These are phyloP conservation scores for Platygyra sinensis DNA, from an alignment of 64 coral and sea anemone species.

Conservation along the genomic window DNA sequence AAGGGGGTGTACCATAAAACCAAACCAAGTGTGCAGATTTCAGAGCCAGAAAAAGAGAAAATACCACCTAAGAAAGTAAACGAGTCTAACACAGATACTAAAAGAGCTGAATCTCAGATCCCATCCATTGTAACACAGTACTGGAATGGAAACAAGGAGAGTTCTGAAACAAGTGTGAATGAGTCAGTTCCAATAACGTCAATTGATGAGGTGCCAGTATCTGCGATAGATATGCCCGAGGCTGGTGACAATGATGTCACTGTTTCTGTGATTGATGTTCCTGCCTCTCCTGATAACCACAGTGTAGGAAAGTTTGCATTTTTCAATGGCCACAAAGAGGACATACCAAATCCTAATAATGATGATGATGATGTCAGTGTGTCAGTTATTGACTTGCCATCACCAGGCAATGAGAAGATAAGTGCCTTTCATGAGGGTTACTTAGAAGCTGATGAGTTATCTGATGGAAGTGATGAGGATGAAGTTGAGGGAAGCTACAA, in stretches of 20 bases:
- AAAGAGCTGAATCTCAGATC: background rate
- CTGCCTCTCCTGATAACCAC: conserved; percentile 24
- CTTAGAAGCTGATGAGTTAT: conserved; percentile 32
- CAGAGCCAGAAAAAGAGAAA: background rate
- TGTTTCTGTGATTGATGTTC: conserved; percentile 72
- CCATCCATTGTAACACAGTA: background rate
- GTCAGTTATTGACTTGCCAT: conserved; percentile 46
- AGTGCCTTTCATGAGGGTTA: background rate
- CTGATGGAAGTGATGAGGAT: conserved; percentile 58
- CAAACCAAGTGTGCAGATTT: conserved; percentile 1
- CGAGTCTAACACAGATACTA: background rate
- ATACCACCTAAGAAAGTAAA: background rate
- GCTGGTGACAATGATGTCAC: conserved; percentile 41
- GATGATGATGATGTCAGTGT: conserved; percentile 65
- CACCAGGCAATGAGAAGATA: background rate
- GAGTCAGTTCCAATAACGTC: conserved; percentile 48
- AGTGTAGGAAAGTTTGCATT: conserved; percentile 15
- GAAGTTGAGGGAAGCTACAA: conserved; percentile 84
- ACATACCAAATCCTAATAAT: conserved; percentile 24
- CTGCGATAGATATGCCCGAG: conserved; percentile 86
- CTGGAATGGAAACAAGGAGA: conserved; percentile 38
- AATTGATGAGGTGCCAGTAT: conserved; percentile 55
- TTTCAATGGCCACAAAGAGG: background rate
- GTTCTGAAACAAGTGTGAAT: background rate
- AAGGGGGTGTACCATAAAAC: conserved; percentile 30